Base-by-base conservation (phyloP, 2,113 vertebrate species). In the Cephalopterus ornatus region DNA sequence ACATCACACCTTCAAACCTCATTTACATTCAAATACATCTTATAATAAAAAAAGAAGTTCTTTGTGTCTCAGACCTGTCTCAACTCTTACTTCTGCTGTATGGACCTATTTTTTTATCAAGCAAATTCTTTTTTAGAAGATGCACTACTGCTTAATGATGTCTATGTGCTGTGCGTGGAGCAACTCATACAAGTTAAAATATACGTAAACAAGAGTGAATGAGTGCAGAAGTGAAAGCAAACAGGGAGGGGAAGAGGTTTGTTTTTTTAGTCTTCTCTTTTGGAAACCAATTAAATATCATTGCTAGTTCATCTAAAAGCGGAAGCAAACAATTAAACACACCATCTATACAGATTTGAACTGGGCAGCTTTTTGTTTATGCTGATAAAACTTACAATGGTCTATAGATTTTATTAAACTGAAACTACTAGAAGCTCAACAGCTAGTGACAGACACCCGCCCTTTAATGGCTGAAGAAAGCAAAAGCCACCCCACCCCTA, bases 261-360 rank as follows among this genome's bases (percentile, higher is more conserved):
- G 21, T 12, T 32, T 70, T 61, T 70, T 62, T 19, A 3, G 63
- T 24, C 21, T 26, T 88, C 75, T 77, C 3, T 66, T 94, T 85
- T 90, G 79, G 79, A 94, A 95, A 77, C 13, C 41, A 84, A 85
- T 82, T 85, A 95, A 95, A 77, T 72, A 71, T 52, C 50, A 71
- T 58, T 52, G 68, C 28, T 93, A 52, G 33, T 67, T 86, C 56
- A 84, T 37, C 42, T 79, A 67, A 42, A 16, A 90, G 82, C 11
- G 11, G 78, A 91, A 83, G 59, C 49, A 90, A 92, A 87, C 67
- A 91, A 76, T 85, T 82, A 92, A 95, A 85, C 24, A 53, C n/a
- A 49, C 53, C 63, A 80, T 55, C 88, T 93, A 52, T 55, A 63
- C 85, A 76, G 46, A 42, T 73, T 63, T 67, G 77, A 72, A 82